Conservation (phyloP, 2,797 vertebrate species). For the Balearica regulorum region DNA sequence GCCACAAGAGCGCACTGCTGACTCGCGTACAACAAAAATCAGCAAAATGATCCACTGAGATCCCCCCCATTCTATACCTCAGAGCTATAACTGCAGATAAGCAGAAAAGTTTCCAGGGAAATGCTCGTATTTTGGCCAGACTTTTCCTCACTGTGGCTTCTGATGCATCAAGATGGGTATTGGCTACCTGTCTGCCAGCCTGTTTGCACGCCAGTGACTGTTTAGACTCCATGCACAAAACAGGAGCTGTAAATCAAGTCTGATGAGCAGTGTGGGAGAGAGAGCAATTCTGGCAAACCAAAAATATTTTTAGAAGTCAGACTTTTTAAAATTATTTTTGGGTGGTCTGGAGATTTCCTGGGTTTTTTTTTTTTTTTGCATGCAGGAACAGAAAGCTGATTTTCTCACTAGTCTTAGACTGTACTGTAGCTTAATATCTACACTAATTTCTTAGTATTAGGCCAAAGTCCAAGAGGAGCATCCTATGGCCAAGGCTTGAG, state of each 20-base stretch:
- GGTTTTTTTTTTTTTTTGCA: fast-evolving
- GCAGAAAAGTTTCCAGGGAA: background rate
- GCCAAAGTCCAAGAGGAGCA: background rate
- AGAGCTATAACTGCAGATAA: background rate
- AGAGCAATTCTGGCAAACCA: background rate
- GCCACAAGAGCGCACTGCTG: background rate
- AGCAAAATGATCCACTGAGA: background rate
- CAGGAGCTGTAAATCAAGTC: background rate
- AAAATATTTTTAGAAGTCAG: background rate
- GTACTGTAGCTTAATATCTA: background rate
- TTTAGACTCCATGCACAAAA: background rate
- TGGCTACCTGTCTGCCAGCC: background rate
- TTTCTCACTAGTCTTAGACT: background rate
- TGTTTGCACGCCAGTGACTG: background rate
- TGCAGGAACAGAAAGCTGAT: background rate
- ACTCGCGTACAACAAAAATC: fast-evolving
- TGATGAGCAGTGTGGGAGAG: background rate
- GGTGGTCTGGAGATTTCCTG: background rate
- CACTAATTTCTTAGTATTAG: background rate
- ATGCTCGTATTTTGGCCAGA: background rate
- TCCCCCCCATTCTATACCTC: background rate
- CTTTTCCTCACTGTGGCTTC: background rate
- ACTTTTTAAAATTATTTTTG: background rate
- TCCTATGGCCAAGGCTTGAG: background rate
- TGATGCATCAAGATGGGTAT: background rate